phyloP scores from a whole-genome alignment of 2,888 invertebrate species.

The Scaptomyza caliginosa region DNA sequence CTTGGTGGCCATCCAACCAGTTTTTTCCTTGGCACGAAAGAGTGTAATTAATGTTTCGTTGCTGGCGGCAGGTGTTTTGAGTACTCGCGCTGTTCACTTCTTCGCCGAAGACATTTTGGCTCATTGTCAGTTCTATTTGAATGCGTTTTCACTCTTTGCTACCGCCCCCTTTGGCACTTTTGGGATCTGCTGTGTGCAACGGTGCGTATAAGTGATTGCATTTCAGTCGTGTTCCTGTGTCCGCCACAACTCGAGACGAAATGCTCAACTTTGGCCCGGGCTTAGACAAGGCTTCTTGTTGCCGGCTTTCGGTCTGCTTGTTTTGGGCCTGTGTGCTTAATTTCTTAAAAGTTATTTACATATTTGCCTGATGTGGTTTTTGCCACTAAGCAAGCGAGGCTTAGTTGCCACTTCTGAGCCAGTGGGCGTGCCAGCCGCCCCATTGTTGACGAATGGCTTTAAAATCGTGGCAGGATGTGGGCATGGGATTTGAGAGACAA shows the following conservation, averaged over 20 bases:
- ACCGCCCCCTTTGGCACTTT: conserved; percentile 30
- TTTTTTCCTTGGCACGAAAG: conserved; percentile 8
- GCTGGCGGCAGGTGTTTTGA: conserved; percentile 30
- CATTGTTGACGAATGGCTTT: conserved; percentile 42
- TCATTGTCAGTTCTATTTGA: conserved; percentile 44
- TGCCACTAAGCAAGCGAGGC: conserved; percentile 58
- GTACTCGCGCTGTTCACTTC: conserved; percentile 31
- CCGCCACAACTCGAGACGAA: conserved; percentile 24
- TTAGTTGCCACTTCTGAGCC: conserved; percentile 34
- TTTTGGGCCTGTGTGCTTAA: conserved; percentile 63
- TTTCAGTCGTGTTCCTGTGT: conserved; percentile 46
- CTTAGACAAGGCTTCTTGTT: conserved; percentile 18
- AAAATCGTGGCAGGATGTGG: conserved; percentile 18
- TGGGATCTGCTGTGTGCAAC: conserved; percentile 58
- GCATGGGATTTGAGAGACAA: conserved; percentile 18
- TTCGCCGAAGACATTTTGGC: conserved; percentile 24
- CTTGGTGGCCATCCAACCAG: conserved; percentile 48
- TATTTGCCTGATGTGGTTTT: conserved; percentile 71
- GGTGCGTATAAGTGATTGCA: conserved; percentile 74
- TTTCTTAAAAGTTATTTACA: conserved; percentile 78
- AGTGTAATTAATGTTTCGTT: conserved; percentile 69
- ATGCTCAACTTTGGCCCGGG: conserved; percentile 16
- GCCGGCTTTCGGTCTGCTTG: conserved; percentile 33
- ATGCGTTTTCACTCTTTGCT: conserved; percentile 18
- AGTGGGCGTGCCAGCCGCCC: conserved; percentile 7